Conservation (phyloP, 1,140 invertebrate genomes). For the Plodia interpunctella region DNA sequence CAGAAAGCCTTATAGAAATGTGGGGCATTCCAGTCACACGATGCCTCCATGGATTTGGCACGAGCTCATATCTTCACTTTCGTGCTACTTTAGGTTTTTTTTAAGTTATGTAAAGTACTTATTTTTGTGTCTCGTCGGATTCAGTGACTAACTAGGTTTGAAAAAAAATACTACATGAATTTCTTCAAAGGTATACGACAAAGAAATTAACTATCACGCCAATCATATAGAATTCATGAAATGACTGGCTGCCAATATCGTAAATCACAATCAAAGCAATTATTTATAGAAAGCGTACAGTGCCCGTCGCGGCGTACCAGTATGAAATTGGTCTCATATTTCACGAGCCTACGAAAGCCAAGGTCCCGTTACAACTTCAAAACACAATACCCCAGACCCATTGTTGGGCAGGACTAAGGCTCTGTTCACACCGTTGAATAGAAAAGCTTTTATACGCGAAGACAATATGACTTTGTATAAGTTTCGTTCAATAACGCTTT, state of each 20-base stretch:
- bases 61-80: neutral
- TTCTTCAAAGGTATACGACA: too few species aligned
- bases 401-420: neutral
- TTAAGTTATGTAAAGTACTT: too few species aligned
- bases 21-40: neutral
- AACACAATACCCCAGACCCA: neutral
- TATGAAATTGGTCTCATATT: slow-evolving; percentile 9
- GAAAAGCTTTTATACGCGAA: too few species aligned
- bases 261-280: neutral
- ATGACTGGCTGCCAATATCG: neutral
- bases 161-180: too few species aligned
- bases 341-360: slow-evolving; percentile 3
- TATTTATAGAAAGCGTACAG: neutral
- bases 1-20: neutral
- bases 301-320: neutral
- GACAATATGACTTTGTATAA: too few species aligned
- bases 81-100: too few species aligned
- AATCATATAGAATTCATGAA: neutral
- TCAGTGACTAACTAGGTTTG: too few species aligned
- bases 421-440: too few species aligned
- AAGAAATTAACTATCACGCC: too few species aligned
- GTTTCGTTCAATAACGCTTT: too few species aligned
- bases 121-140: too few species aligned
- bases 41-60: neutral
- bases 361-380: neutral